phyloP scores from a whole-genome alignment of 2,888 invertebrate genomes.

The Eilema depressum region DNA sequence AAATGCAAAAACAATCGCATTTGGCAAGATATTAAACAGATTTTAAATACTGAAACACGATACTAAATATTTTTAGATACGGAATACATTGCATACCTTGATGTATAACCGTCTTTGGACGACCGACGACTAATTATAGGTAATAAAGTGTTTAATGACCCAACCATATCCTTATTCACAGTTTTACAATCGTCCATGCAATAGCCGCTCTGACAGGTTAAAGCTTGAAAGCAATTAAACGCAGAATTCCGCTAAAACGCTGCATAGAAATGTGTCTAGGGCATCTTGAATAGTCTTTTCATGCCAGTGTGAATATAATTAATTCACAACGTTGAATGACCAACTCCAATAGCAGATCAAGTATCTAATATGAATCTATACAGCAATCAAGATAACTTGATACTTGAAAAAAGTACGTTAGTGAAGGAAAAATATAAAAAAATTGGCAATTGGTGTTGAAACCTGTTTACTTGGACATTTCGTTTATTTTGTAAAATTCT shows the following conservation, averaged over 20 bases:
- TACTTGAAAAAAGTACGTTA: slow-evolving; percentile 1
- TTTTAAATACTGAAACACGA: too few relatives aligned
- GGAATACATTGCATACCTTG: background rate
- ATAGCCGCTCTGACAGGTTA: background rate
- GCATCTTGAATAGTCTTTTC: slow-evolving; percentile 22
- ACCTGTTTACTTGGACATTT: background rate
- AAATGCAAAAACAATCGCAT: too few relatives aligned
- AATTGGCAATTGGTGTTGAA: background rate
- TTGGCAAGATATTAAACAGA: too few relatives aligned
- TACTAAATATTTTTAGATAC: background rate
- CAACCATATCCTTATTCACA: background rate
- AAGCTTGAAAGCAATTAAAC: slow-evolving; percentile 12
- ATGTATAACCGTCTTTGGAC: background rate
- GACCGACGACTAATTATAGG: background rate
- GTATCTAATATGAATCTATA: slow-evolving; percentile 29
- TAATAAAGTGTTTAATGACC: background rate
- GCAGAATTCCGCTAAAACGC: slow-evolving; percentile 3
- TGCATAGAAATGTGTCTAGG: slow-evolving; percentile 12
- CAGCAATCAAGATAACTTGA: slow-evolving; percentile 27
- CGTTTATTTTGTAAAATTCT: too few relatives aligned
- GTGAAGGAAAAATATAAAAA: background rate
- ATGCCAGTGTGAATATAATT: slow-evolving; percentile 34
- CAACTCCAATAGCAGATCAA: slow-evolving; percentile 36
- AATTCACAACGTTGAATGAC: slow-evolving; percentile 40
- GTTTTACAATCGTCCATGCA: background rate